These are phyloP conservation scores for Sebastes itinus DNA, from an alignment of 2,797 vertebrate species.

Conservation along the genomic window DNA sequence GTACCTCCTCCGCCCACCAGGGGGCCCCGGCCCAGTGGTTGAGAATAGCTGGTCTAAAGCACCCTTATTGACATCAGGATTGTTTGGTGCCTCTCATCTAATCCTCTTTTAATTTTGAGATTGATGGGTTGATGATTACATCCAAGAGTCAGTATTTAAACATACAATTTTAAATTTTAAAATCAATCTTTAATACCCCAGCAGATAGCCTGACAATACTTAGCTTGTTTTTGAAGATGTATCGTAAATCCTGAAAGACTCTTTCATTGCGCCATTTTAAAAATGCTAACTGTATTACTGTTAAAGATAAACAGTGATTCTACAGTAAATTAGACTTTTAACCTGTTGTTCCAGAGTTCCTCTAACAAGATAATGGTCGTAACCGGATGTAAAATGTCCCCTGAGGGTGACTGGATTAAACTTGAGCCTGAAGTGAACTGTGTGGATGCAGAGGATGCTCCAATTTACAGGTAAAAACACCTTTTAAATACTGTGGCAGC, in stretches of 20 bases:
- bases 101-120: neutral
- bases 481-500: neutral
- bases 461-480: constrained; percentile 8
- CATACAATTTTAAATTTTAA: neutral
- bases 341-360: neutral
- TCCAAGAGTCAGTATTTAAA: neutral
- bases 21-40: too few relatives aligned
- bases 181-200: neutral
- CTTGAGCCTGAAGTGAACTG: constrained; percentile 12
- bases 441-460: neutral
- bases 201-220: neutral
- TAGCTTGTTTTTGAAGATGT: neutral
- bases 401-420: neutral
- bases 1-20: too few relatives aligned
- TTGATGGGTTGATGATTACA: neutral
- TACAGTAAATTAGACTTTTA: neutral
- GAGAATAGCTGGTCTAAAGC: neutral
- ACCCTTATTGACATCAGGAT: neutral
- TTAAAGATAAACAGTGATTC: neutral
- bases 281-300: neutral
- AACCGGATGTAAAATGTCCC: neutral
- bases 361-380: rapidly evolving
- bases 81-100: neutral
- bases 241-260: neutral
- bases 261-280: neutral